Percentiles rank a stretch among this genome's conserved stretches.
Evolutionary conservation across 2,113 vertebrate genomes (phyloP).

Genomic region (Litocranius walleri): DNA sequence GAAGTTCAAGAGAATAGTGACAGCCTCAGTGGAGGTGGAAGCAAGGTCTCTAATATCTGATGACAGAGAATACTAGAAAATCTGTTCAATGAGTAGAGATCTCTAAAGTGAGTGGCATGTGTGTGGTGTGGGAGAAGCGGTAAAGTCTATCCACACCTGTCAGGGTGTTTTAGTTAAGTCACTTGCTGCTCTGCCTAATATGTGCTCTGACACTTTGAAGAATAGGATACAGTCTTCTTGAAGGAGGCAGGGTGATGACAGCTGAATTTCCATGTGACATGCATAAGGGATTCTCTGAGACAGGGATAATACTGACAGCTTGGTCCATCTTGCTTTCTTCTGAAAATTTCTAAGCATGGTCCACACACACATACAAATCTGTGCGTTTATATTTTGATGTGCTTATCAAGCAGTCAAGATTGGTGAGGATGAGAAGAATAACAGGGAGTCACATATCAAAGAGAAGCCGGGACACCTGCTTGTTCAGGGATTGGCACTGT

Average conservation of each 20-base stretch:
- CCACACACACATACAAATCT: not conserved
- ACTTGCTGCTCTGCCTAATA: not conserved
- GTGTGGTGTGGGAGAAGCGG: not conserved
- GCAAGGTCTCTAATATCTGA: not conserved
- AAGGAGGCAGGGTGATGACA: not conserved
- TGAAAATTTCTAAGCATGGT: not conserved
- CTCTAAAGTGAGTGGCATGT: not conserved
- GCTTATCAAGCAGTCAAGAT: not conserved
- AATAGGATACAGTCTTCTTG: not conserved
- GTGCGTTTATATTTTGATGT: not conserved
- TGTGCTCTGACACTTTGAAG: not conserved
- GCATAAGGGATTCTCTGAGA: not conserved
- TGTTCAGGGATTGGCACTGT: not conserved
- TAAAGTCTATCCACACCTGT: constrained; percentile 1
- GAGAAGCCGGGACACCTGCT: not conserved
- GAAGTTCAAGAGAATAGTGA: not conserved
- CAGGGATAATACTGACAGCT: not conserved
- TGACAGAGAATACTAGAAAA: not conserved
- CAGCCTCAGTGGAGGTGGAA: not conserved
- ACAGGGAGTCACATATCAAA: not conserved
- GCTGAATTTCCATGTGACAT: constrained; percentile 26
- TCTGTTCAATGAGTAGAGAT: constrained; percentile 8
- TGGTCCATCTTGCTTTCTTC: not conserved
- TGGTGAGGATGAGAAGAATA: not conserved
- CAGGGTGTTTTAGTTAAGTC: not conserved